These are phyloP conservation scores for Tribolium freemani DNA, from an alignment of 2,888 invertebrate genomes.

Conservation along the genomic window DNA sequence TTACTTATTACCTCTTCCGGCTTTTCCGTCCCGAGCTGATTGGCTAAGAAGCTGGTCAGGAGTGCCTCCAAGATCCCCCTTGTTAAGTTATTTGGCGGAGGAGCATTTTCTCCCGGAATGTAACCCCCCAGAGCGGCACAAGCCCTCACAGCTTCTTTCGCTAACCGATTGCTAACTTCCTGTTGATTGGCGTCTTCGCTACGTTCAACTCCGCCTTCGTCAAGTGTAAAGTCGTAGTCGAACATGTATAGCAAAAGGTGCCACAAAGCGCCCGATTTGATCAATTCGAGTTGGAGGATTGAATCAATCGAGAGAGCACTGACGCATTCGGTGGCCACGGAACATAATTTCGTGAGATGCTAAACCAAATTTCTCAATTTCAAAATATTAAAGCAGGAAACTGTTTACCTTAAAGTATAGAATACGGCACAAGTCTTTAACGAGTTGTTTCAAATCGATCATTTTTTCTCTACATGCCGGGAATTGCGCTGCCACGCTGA, in stretches of 20 bases:
- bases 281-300: constrained; percentile 85
- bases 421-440: constrained; percentile 88
- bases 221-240: constrained; percentile 96
- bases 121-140: constrained; percentile 87
- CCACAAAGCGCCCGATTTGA: constrained; percentile 91
- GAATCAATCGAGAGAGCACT: constrained; percentile 90
- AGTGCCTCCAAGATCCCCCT: constrained; percentile 75
- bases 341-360: constrained; percentile 87
- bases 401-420: constrained; percentile 83
- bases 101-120: constrained; percentile 66
- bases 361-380: constrained; percentile 58
- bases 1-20: constrained; percentile 85
- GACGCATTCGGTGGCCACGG: constrained; percentile 91
- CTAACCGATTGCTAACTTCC: constrained; percentile 93
- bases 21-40: constrained; percentile 77
- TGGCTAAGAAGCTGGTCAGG: constrained; percentile 89
- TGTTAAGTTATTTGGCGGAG: constrained; percentile 73
- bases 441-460: constrained; percentile 88
- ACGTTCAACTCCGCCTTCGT: constrained; percentile 94
- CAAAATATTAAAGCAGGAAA: too few relatives aligned
- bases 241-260: constrained; percentile 91
- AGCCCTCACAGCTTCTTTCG: constrained; percentile 87
- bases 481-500: constrained; percentile 96
- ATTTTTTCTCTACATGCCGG: constrained; percentile 90
- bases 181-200: constrained; percentile 89